Base-by-base conservation (phyloP, 2,797 vertebrate genomes). In the Dermochelys coriacea region DNA sequence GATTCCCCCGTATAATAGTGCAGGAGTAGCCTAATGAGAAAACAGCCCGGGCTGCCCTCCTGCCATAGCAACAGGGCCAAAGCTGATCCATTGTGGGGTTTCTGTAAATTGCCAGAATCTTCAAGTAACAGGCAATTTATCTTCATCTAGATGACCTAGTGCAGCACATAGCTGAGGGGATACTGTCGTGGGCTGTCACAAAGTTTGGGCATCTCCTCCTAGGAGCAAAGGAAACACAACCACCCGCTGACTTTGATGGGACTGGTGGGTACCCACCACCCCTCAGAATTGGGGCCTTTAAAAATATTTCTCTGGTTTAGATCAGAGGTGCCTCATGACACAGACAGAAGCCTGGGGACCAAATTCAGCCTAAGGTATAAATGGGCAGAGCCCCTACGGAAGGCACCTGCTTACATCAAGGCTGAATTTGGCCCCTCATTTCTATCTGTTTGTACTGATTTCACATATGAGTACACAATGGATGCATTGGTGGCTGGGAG, bases 391-490 rank as follows among this genome's bases (percentile, higher is more conserved):
- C n/a, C 68, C 10, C 68, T 27, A 18, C 9, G 49, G 45, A 77
- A 77, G 15, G 7, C 15, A 77, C 14, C 74, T 49, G 7, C 27
- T 49, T 77, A 77, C 45, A 77, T 77, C 45, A 31, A 47, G 74
- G 45, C 27, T 49, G 74, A 77, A 47, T 77, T 77, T 49, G 29
- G 18, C 45, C 25, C 31, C 50, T 83, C 37, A 61, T 55, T 87
- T 93, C 90, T 96, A 95, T 93, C 89, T 95, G 89, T 95, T 75
- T 75, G 87, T 89, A 50, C 89, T 88, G 93, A 41, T 95, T 88
- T 91, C 95, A 80, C 80, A 8, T 87, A 94, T 52, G 88, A 94
- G 92, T 77, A 82, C 87, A 87, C 86, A 94, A 84, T 1, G 37
- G 41, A 54, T 82, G 74, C 1, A 0, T 37, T 92, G 45, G 23